These are phyloP conservation scores for Cardiocondyla obscurior DNA, from an alignment of 1,140 invertebrate genomes.

Conservation along the genomic window DNA sequence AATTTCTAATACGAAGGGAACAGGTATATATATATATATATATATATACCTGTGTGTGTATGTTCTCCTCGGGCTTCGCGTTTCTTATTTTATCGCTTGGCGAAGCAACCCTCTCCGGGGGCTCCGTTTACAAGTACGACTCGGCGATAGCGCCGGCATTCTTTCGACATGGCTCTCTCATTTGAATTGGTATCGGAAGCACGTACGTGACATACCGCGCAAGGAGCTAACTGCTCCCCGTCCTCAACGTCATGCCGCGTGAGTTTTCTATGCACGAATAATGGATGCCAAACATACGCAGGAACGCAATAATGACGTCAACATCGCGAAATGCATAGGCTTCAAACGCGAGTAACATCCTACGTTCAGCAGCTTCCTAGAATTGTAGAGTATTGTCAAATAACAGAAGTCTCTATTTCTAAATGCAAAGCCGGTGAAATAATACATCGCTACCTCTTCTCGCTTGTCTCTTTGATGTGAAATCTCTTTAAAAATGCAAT, in stretches of 20 bases:
- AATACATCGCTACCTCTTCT: not conserved
- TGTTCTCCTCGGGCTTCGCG: not conserved
- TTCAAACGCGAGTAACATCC: not conserved
- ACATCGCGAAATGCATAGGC: slow-evolving; percentile 10
- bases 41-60: too few relatives aligned
- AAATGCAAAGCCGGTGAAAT: not conserved
- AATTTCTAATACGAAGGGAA: slow-evolving; percentile 7
- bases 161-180: slow-evolving; percentile 35
- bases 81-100: not conserved
- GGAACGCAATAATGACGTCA: slow-evolving; percentile 18
- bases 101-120: not conserved
- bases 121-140: not conserved
- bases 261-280: slow-evolving; percentile 28
- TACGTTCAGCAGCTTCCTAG: not conserved
- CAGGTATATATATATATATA: too few relatives aligned
- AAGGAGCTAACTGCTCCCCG: slow-evolving; percentile 34
- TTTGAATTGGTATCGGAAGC: slow-evolving; percentile 50
- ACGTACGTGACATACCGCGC: slow-evolving; percentile 40
- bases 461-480: not conserved
- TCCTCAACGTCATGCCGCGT: not conserved
- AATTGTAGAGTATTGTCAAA: not conserved
- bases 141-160: slow-evolving; percentile 1
- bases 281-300: slow-evolving; percentile 20
- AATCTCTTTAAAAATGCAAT: slow-evolving; percentile 23
- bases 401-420: slow-evolving; percentile 1